phyloP scores from a whole-genome alignment of 2,797 vertebrate species.

The Syngnathus rostellatus region DNA sequence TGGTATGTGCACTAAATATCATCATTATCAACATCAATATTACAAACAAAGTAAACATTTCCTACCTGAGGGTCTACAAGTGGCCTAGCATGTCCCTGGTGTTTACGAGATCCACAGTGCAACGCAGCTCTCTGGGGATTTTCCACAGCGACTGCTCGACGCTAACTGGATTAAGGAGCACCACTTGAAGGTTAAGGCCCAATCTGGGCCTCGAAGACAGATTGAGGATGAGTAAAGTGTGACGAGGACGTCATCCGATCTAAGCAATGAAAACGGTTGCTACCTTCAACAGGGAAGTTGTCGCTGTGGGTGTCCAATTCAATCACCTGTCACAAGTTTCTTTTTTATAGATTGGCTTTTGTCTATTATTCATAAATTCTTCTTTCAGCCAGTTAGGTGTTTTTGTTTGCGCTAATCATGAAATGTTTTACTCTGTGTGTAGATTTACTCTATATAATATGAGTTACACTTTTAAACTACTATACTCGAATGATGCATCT shows the following conservation, averaged over 20 bases:
- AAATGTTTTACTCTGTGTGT: too few species aligned
- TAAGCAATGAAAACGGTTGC: not conserved
- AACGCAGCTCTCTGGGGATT: constrained; percentile 54
- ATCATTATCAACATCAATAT: not conserved
- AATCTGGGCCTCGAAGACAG: constrained; percentile 39
- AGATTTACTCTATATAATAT: too few species aligned
- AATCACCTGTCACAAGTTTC: not conserved
- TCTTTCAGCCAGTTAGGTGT: too few species aligned
- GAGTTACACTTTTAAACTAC: too few species aligned
- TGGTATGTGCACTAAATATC: not conserved
- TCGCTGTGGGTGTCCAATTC: not conserved
- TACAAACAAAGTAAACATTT: not conserved
- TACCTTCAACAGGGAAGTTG: not conserved
- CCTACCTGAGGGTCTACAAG: constrained; percentile 65
- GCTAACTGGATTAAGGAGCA: constrained; percentile 68
- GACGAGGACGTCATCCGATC: constrained; percentile 7
- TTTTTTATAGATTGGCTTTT: not conserved
- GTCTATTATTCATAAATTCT: not conserved
- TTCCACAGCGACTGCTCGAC: constrained; percentile 30
- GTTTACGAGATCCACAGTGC: constrained; percentile 37
- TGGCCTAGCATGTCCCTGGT: constrained; percentile 49
- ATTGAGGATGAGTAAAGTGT: constrained; percentile 21
- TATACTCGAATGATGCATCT: too few species aligned
- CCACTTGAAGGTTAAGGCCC: constrained; percentile 56
- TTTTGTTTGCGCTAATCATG: too few species aligned